Base-by-base conservation (phyloP, 1,140 invertebrate genomes). In the Drosophila santomea region DNA sequence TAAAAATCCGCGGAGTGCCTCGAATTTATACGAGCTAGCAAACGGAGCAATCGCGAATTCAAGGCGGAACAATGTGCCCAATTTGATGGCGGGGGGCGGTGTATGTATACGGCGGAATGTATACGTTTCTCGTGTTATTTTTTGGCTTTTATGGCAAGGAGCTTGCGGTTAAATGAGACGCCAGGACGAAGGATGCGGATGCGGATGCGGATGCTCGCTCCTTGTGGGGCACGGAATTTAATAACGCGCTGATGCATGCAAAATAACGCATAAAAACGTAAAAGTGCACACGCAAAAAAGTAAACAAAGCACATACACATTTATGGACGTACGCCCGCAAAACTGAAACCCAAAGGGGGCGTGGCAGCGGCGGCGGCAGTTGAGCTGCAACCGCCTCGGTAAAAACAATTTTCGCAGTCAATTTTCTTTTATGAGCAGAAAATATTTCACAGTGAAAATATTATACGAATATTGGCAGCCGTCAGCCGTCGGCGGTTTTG, bases 321-420 rank as follows among this genome's bases (percentile, higher is more conserved):
- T 23, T 43, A 60, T 15, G 17, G 39, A 41, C 36, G 54, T 28
- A 45, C 20, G 41, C 23, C 48, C 45, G 39, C 50, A 57, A 56
- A 48, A 62, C 35, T 48, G 41, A 55, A 55, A 61, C 48, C 50
- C 36, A 50, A 47, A 58, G 15, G 50, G 45, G 32, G 32, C 36
- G 36, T 38, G 12, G 6, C 12, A 17, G 63, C 10, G 50, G 66
- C 12, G 28, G 67, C 11, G 51, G 50, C 44, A 39, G 66, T 68
- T 36, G 39, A 23, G 67, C 43, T 71, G 51, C 52, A 73, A 50
- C 50, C 57, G 75, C 74, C 73, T 61, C 76, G 78, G 80, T 60
- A 78, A 83, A 71, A 89, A 90, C 80, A 89, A 89, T 89, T 90
- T 89, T 90, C 80, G 84, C 84, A 89, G 85, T 89, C 84, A 89